Conservation (phyloP, 2,797 vertebrate genomes). For the Setipinna tenuifilis region DNA sequence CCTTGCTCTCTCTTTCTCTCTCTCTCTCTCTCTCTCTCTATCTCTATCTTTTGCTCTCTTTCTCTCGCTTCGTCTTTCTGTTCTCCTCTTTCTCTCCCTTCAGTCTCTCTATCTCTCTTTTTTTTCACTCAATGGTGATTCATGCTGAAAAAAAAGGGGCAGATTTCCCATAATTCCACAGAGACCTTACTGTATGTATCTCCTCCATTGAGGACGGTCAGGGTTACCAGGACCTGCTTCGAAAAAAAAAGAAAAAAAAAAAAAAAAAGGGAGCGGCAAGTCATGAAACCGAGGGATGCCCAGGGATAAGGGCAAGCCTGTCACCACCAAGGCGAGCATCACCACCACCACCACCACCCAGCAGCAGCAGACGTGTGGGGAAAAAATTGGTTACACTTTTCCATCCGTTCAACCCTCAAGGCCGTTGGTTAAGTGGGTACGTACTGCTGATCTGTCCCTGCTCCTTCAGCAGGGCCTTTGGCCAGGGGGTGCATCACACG, state of each 20-base stretch:
- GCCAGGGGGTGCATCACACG: conserved; percentile 69
- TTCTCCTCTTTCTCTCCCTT: not conserved
- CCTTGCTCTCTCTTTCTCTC: not conserved
- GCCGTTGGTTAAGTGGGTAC: conserved; percentile 50
- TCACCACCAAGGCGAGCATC: conserved; percentile 59
- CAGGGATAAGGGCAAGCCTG: conserved; percentile 56
- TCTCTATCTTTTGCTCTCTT: not conserved
- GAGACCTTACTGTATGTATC: conserved; percentile 25
- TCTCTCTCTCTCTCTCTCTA: not conserved
- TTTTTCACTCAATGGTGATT: conserved; percentile 18
- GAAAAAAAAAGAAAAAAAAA: not conserved
- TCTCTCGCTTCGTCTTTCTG: not conserved
- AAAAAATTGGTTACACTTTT: conserved; percentile 73
- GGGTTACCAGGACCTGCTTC: conserved; percentile 33
- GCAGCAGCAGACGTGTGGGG: conserved; percentile 24
- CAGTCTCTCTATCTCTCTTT: too few relatives aligned
- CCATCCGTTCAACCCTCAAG: conserved; percentile 66
- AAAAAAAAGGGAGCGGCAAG: not conserved
- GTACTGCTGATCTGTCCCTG: conserved; percentile 63
- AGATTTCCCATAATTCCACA: conserved; percentile 47
- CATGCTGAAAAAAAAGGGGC: conserved; percentile 40
- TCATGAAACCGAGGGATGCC: conserved; percentile 47
- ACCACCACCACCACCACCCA: conserved; percentile 59
- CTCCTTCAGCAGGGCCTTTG: conserved; percentile 59
- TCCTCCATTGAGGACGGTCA: conserved; percentile 42